phyloP scores from a whole-genome alignment of 2,797 vertebrate genomes.

The Phalanger gymnotis region DNA sequence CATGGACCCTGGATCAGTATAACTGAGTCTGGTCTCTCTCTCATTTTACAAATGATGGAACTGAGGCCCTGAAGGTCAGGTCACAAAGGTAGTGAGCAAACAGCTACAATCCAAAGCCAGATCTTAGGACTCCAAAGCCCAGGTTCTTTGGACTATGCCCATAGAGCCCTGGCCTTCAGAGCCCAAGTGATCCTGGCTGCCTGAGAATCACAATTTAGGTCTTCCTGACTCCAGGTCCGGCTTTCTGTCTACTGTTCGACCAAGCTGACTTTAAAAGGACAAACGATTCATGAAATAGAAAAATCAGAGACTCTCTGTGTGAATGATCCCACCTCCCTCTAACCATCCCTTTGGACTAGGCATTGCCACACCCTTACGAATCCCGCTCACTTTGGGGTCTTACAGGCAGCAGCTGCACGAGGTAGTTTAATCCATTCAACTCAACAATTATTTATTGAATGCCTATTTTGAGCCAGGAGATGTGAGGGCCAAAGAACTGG shows the following conservation, averaged over 20 bases:
- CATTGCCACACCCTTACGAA: not conserved
- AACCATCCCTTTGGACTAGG: not conserved
- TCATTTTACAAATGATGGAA: not conserved
- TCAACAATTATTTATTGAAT: not conserved
- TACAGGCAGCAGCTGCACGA: not conserved
- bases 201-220: not conserved
- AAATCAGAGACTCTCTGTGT: not conserved
- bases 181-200: not conserved
- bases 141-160: not conserved
- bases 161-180: not conserved
- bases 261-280: not conserved
- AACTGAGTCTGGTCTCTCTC: not conserved
- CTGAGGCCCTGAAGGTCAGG: not conserved
- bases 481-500: not conserved
- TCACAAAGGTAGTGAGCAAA: not conserved
- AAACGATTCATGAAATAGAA: not conserved
- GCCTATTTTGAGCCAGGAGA: not conserved
- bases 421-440: not conserved
- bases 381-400: not conserved
- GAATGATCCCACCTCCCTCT: not conserved
- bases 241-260: not conserved
- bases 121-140: not conserved
- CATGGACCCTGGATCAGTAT: not conserved
- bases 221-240: not conserved
- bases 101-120: not conserved